Base-by-base conservation (phyloP, 2,797 vertebrate genomes). In the Sebastes iracundus region DNA sequence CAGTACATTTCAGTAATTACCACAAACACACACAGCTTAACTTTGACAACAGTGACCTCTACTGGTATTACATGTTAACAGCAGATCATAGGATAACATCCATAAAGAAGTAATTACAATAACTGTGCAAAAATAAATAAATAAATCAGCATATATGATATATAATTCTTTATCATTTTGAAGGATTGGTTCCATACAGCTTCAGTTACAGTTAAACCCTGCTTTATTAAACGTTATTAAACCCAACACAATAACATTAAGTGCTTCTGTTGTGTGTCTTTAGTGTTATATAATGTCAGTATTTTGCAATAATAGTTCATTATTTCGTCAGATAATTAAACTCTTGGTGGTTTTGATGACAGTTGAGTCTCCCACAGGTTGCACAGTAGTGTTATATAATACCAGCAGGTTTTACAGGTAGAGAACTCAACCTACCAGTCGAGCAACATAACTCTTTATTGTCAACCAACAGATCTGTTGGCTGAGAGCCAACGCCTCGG, bases 11-110 rank as follows among this genome's bases (percentile, higher is more conserved):
- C 9, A 61, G 7, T 60, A 35, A 35, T 20, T 25, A 58, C 16
- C 18, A 16, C 6, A 23, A 14, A 2, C 38, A 38, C 35, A 38
- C 16, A 20, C 42, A 72, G 0, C 22, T 7, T 20, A 32, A 42
- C 14, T 1, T 63, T 7, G 10, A 65, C 38, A 60, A 73, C 30
- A 69, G 16, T 69, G 59, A 77, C 74, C 53, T 77, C 82, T 72
- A 25, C n/a, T 75, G 75, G 25, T 74, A 18, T 38, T 5, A 33
- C 12, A 38, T 30, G 49, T 30, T 18, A 79, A 71, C 32, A 70
- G 14, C n/a, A 79, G 42, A 18, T n/a, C 5, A 13, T 4, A 22
- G 1, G 4, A 25, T 6, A 52, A n/a, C 4, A 59, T 14, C n/a
- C 13, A 71, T 16, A 13, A 32, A 22, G 5, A 14, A 11, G 8